Conservation (phyloP, 37 sponge, comb jelly and placozoan species). For the Aplysina aerophoba region DNA sequence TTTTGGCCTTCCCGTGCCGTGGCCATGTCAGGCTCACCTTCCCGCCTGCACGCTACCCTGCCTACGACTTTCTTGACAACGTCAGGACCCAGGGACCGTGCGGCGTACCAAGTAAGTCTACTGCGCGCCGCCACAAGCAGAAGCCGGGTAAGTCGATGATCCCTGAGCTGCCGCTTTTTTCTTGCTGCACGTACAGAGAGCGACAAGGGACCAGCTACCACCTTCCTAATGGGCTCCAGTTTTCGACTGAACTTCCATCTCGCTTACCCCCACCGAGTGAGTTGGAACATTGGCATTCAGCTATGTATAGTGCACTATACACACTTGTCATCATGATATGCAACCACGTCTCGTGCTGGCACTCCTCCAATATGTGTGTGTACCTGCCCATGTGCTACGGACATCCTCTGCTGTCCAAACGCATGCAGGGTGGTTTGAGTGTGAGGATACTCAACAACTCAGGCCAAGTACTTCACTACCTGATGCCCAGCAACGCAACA, state of each 20-base stretch:
- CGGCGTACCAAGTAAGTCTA: slow-evolving; percentile 61
- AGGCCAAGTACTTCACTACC: slow-evolving; percentile 43
- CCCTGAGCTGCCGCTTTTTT: not conserved
- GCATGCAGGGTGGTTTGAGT: slow-evolving; percentile 56
- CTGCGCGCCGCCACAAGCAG: no score
- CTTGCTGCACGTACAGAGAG: slow-evolving; percentile 1
- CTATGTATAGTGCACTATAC: no score
- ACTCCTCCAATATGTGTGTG: no score
- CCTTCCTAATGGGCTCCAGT: slow-evolving; percentile 47
- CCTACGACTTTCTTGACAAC: slow-evolving; percentile 83
- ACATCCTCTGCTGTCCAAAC: no score
- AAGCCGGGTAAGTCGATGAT: no score
- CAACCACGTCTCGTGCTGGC: no score
- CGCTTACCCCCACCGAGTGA: slow-evolving; percentile 66
- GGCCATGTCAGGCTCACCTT: slow-evolving; percentile 67
- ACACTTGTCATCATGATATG: no score
- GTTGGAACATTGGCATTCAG: no score
- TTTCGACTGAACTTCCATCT: slow-evolving; percentile 57
- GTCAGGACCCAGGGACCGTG: slow-evolving; percentile 83
- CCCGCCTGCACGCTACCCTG: slow-evolving; percentile 62
- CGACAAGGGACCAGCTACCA: slow-evolving; percentile 38
- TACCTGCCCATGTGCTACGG: no score
- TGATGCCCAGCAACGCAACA: slow-evolving; percentile 8
- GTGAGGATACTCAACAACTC: slow-evolving; percentile 48
- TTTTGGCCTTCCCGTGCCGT: not conserved